Evolutionary conservation across 1,140 invertebrate genomes (phyloP).

Genomic region (Aphis gossypii): DNA sequence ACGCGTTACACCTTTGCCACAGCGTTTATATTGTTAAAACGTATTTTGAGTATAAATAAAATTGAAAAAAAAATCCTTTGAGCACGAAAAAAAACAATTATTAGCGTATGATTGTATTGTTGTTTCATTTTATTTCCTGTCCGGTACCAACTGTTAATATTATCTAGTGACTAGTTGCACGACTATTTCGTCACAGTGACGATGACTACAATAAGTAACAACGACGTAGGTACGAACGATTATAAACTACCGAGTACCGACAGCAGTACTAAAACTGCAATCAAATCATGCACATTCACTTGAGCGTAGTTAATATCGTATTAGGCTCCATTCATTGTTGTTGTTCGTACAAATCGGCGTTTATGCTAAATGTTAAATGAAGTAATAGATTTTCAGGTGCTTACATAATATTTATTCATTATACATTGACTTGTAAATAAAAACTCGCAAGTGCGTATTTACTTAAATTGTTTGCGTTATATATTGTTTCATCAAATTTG

Average conservation of each 20-base stretch:
- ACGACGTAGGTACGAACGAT: neutral
- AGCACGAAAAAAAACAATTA: slow-evolving; percentile 42
- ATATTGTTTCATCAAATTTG: neutral
- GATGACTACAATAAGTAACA: slow-evolving; percentile 9
- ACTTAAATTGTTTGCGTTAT: neutral
- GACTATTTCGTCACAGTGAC: slow-evolving; percentile 48
- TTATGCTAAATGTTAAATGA: neutral
- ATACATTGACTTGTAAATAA: neutral
- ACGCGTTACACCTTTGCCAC: too few relatives aligned
- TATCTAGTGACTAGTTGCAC: neutral
- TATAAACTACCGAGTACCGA: neutral
- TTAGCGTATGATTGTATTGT: slow-evolving; percentile 16
- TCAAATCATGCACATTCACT: slow-evolving; percentile 19
- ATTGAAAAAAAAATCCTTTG: neutral
- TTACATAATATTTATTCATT: neutral
- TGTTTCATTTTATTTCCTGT: slow-evolving; percentile 46
- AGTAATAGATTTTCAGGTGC: neutral
- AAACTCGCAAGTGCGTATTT: neutral
- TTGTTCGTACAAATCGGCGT: neutral
- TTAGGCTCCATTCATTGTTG: neutral
- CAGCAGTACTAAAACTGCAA: slow-evolving; percentile 24
- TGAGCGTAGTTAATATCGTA: neutral
- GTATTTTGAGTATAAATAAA: neutral
- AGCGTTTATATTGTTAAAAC: neutral
- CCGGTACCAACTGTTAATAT: neutral